phyloP scores from a whole-genome alignment of 2,888 invertebrate genomes.

The Oithona nana region DNA sequence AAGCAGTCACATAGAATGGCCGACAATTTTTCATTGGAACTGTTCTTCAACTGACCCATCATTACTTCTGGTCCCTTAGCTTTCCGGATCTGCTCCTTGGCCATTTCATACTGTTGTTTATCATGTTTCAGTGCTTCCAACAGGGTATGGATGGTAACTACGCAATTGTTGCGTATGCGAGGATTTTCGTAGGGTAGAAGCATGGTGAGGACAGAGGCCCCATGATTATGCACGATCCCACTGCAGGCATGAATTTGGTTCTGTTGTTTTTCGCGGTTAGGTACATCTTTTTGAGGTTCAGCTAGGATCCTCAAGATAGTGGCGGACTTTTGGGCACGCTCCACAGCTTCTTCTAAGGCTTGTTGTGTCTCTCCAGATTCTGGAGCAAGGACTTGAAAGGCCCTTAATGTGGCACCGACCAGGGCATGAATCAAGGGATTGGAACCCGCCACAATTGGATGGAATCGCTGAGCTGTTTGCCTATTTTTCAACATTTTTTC shows the following conservation, averaged over 20 bases:
- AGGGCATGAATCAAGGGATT: not conserved
- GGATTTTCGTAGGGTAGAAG: not conserved
- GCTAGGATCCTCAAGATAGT: not conserved
- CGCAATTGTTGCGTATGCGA: not conserved
- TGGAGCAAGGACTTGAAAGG: slow-evolving; percentile 96
- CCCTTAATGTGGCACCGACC: slow-evolving; percentile 34
- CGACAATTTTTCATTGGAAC: slow-evolving; percentile 90
- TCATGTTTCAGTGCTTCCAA: slow-evolving; percentile 30
- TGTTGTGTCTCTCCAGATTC: too few relatives aligned
- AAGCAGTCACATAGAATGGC: slow-evolving; percentile 96
- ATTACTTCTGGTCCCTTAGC: slow-evolving; percentile 95
- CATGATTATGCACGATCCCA: not conserved
- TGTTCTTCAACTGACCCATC: slow-evolving; percentile 69
- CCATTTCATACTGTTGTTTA: slow-evolving; percentile 80
- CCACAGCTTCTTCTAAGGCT: slow-evolving; percentile 77
- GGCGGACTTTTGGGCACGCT: slow-evolving; percentile 50
- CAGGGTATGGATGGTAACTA: slow-evolving; percentile 48
- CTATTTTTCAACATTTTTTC: too few relatives aligned
- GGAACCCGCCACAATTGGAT: slow-evolving; percentile 52
- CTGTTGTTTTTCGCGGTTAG: not conserved
- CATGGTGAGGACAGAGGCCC: not conserved
- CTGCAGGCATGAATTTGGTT: not conserved
- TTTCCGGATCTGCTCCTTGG: slow-evolving; percentile 87
- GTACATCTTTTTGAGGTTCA: not conserved
- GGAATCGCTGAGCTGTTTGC: too few relatives aligned